A percentile compares a stretch with the other conserved stretches of the same genome.
Evolutionary conservation across 2,888 invertebrate genomes (phyloP).

Genomic region (Cheilosia urbana): DNA sequence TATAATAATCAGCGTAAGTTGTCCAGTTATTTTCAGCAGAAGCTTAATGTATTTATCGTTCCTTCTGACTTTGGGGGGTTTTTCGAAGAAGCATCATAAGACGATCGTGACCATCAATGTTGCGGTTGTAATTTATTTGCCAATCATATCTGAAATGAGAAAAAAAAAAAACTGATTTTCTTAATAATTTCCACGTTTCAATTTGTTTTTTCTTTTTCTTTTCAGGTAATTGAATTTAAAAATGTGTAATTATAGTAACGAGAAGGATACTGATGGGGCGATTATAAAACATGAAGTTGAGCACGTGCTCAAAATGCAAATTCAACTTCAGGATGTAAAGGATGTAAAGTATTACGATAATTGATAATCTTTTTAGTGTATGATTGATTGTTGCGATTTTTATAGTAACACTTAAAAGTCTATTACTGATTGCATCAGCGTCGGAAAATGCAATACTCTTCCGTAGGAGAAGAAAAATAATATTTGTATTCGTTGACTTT

Average conservation of each 20-base stretch:
- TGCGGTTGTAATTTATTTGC: constrained; percentile 1
- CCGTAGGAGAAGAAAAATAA: too few relatives aligned
- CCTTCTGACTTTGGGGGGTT: constrained; percentile 23
- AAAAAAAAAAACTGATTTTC: background rate
- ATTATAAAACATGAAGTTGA: background rate
- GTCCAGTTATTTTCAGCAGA: background rate
- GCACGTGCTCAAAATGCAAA: background rate
- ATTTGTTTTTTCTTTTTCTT: constrained; percentile 6
- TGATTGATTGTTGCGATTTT: background rate
- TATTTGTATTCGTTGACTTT: too few relatives aligned
- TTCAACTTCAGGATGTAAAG: too few relatives aligned
- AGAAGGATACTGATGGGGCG: background rate
- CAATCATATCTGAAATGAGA: background rate
- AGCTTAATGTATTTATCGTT: constrained; percentile 26
- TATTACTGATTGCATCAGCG: background rate
- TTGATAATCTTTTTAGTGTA: too few relatives aligned
- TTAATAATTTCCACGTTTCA: background rate
- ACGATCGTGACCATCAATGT: constrained; percentile 32
- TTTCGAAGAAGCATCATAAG: constrained; percentile 56
- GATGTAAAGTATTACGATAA: too few relatives aligned
- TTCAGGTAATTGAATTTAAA: constrained; percentile 14
- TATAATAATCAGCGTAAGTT: background rate
- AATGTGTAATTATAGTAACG: background rate
- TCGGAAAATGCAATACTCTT: background rate
- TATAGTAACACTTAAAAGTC: too few relatives aligned